phyloP scores from a whole-genome alignment of 2,888 invertebrate species.

The Gandaritis pyraliata region DNA sequence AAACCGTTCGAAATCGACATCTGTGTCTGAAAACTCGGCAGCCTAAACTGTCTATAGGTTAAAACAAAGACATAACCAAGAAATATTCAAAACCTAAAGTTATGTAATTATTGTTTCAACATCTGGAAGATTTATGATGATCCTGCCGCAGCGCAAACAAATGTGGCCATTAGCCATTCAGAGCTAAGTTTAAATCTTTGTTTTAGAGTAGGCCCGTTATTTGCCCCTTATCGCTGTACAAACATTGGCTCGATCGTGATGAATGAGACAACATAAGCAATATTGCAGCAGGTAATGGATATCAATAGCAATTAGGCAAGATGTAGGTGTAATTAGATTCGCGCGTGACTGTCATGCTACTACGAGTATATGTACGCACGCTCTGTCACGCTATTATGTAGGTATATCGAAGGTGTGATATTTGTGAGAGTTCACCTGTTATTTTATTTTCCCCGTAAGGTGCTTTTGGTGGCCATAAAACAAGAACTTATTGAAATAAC shows the following conservation, averaged over 20 bases:
- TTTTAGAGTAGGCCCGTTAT: constrained; percentile 31
- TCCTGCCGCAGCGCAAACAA: constrained; percentile 20
- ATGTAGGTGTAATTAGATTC: constrained; percentile 19
- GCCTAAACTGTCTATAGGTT: background rate
- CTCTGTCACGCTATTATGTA: background rate
- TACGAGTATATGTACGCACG: background rate
- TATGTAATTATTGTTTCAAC: constrained; percentile 24
- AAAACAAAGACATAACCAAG: background rate
- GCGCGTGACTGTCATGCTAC: constrained; percentile 4
- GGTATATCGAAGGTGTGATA: background rate
- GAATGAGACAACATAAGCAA: constrained; percentile 26
- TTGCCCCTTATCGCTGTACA: constrained; percentile 30
- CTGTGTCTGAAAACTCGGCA: background rate
- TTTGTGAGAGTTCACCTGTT: background rate
- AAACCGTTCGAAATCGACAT: background rate
- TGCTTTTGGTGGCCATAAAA: constrained; percentile 21
- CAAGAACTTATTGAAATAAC: constrained; percentile 2
- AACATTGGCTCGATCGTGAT: constrained; percentile 24
- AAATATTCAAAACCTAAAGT: constrained; percentile 6
- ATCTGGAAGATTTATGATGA: constrained; percentile 25
- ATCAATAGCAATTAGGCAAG: constrained; percentile 30
- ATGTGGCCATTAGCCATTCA: constrained; percentile 25
- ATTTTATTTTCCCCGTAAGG: constrained; percentile 17
- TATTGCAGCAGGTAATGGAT: constrained; percentile 31
- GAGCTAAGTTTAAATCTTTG: constrained; percentile 31